phyloP scores from a whole-genome alignment of 1,140 invertebrate genomes.

The Euwallacea fornicatus region DNA sequence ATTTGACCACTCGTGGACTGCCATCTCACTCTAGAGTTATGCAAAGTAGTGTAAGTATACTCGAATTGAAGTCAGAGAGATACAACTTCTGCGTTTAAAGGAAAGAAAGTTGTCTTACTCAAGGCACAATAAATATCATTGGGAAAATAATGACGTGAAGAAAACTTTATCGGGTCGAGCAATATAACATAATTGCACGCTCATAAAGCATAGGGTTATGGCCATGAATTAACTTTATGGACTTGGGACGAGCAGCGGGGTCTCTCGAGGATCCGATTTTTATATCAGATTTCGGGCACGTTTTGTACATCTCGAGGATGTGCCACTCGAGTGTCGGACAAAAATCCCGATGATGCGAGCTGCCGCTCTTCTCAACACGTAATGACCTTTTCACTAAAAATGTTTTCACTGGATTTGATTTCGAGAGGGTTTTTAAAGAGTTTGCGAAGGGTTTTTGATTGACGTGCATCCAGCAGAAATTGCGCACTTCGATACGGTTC shows the following conservation, averaged over 20 bases:
- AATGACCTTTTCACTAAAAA: conserved; percentile 40
- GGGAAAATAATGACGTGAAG: conserved; percentile 21
- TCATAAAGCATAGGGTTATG: conserved; percentile 40
- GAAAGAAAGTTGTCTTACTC: not conserved
- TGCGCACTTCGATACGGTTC: not conserved
- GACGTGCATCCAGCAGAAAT: not conserved
- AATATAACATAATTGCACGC: conserved; percentile 38
- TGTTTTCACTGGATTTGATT: conserved; percentile 32
- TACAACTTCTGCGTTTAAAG: not conserved
- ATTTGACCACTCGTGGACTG: conserved; percentile 47
- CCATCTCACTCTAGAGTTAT: conserved; percentile 46
- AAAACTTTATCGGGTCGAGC: conserved; percentile 30
- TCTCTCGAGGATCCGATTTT: conserved; percentile 47
- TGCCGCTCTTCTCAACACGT: conserved; percentile 24
- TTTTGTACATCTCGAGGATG: conserved; percentile 46
- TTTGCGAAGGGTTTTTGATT: not conserved
- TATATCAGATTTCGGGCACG: conserved; percentile 50
- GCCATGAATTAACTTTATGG: conserved; percentile 45
- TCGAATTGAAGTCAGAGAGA: too few species aligned
- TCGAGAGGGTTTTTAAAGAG: conserved; percentile 3
- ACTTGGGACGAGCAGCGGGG: conserved; percentile 32
- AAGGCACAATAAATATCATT: not conserved
- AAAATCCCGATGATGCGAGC: conserved; percentile 18
- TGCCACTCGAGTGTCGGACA: conserved; percentile 44
- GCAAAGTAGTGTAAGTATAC: conserved; percentile 45